These are phyloP conservation scores for Kryphioiulus occultus DNA, from an alignment of 2,888 invertebrate species.

Conservation along the genomic window DNA sequence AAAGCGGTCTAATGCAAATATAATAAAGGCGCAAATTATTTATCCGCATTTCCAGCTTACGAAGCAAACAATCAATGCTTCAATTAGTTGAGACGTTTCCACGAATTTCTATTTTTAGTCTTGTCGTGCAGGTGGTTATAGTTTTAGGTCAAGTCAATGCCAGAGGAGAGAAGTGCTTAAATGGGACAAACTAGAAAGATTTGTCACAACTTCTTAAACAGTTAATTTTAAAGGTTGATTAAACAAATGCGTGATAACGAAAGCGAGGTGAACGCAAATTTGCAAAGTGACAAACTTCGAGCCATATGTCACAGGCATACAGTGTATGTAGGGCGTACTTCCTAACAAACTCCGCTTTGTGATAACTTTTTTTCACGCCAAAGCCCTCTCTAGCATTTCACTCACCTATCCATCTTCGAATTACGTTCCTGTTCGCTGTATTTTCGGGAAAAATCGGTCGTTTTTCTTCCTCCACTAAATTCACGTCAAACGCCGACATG, in stretches of 20 bases:
- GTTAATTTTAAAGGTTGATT: not conserved
- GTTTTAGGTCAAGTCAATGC: too few relatives aligned
- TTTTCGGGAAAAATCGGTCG: not conserved
- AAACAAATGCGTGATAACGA: not conserved
- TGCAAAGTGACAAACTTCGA: not conserved
- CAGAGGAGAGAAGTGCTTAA: too few relatives aligned
- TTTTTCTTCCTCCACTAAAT: not conserved
- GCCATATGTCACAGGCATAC: not conserved
- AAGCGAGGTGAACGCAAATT: not conserved
- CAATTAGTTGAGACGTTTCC: too few relatives aligned
- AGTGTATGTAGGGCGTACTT: too few relatives aligned
- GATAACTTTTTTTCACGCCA: not conserved
- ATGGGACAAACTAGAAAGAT: too few relatives aligned
- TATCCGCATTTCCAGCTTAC: too few relatives aligned
- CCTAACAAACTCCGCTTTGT: not conserved
- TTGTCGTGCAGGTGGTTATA: too few relatives aligned
- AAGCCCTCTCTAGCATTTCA: not conserved
- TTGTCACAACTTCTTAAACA: too few relatives aligned
- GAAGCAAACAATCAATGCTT: too few relatives aligned
- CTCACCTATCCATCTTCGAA: not conserved
- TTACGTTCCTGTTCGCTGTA: not conserved
- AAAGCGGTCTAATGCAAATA: too few relatives aligned
- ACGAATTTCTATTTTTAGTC: too few relatives aligned
- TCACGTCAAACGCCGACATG: not conserved
- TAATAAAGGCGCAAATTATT: too few relatives aligned